phyloP scores from a whole-genome alignment of 2,888 invertebrate species.

The Pristionchus arcanus region DNA sequence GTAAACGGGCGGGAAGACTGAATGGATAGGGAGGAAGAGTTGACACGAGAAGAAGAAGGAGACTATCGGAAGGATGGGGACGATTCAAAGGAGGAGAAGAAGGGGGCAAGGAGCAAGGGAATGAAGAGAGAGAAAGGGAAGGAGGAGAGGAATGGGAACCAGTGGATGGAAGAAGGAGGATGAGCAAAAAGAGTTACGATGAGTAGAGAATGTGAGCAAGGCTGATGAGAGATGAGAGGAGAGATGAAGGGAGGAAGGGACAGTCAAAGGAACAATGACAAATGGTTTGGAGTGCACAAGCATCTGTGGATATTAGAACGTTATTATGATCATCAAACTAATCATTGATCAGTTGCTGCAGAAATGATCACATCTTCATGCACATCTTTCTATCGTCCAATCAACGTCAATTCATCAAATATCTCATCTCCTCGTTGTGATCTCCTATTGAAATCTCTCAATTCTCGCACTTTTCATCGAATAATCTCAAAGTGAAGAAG shows the following conservation, averaged over 20 bases:
- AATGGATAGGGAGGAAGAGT: background rate
- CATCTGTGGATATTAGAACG: no score
- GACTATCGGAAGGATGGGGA: background rate
- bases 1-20: background rate
- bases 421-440: background rate
- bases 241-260: background rate
- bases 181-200: conserved; percentile 20
- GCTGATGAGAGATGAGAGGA: background rate
- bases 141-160: conserved; percentile 3
- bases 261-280: background rate
- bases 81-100: conserved; percentile 10
- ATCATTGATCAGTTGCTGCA: no score
- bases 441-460: background rate
- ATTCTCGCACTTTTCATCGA: background rate
- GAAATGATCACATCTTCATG: no score
- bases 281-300: no score
- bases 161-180: background rate
- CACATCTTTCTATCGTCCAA: no score
- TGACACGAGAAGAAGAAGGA: background rate
- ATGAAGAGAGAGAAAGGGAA: background rate
- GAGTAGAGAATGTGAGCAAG: conserved; percentile 22
- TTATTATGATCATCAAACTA: no score
- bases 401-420: no score
- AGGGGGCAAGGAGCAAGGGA: background rate
- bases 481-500: background rate